phyloP scores from a whole-genome alignment of 2,888 invertebrate species.

The Spodoptera picta region DNA sequence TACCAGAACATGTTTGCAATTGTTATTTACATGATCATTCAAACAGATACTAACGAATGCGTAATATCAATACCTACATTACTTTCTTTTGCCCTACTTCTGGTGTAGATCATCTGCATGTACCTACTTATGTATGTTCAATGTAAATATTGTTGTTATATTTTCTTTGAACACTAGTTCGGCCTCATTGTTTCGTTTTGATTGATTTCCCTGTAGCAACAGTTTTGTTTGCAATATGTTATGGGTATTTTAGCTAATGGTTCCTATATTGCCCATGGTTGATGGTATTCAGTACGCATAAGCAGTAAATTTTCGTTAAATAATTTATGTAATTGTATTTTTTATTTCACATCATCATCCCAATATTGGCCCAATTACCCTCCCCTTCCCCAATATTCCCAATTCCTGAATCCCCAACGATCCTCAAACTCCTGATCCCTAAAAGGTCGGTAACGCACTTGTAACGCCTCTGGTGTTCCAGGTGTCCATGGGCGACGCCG shows the following conservation, averaged over 20 bases:
- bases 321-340: too few species aligned
- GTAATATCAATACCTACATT: slow-evolving; percentile 39
- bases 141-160: slow-evolving; percentile 33
- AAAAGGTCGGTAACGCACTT: too few species aligned
- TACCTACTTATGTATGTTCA: slow-evolving; percentile 10
- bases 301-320: too few species aligned
- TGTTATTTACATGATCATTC: slow-evolving; percentile 47
- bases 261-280: too few species aligned
- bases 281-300: too few species aligned
- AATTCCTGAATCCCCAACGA: too few species aligned
- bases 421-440: too few species aligned
- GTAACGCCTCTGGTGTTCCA: too few species aligned
- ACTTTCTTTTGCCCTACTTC: slow-evolving; percentile 66
- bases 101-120: slow-evolving; percentile 18
- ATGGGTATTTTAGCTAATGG: slow-evolving; percentile 1
- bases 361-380: too few species aligned
- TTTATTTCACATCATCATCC: too few species aligned
- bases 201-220: slow-evolving; percentile 24
- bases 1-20: slow-evolving; percentile 55
- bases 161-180: slow-evolving; percentile 31
- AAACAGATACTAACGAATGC: slow-evolving; percentile 26
- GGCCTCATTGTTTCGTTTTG: slow-evolving; percentile 22
- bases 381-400: too few species aligned
- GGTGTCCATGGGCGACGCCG: too few species aligned
- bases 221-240: slow-evolving; percentile 4